These are phyloP conservation scores for Meleagris gallopavo DNA, from an alignment of 2,113 vertebrate genomes.

Conservation along the genomic window DNA sequence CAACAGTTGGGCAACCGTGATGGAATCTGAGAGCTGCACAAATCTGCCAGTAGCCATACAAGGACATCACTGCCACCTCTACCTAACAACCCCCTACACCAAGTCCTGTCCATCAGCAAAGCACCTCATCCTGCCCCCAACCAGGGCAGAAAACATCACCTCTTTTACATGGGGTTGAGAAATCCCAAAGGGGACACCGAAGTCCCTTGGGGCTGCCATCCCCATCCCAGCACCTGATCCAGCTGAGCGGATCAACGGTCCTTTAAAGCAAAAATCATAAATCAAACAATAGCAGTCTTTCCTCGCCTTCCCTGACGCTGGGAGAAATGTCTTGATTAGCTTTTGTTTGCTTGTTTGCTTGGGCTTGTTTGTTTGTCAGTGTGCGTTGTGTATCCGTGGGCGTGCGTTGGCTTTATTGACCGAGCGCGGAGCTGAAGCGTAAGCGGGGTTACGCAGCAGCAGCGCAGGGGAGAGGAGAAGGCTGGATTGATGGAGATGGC, in stretches of 20 bases:
- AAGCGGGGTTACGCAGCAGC: not conserved
- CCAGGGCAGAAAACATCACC: not conserved
- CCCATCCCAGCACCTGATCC: accelerated
- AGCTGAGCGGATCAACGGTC: accelerated
- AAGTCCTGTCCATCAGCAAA: not conserved
- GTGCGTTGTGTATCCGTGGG: not conserved
- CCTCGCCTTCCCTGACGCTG: accelerated
- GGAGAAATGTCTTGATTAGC: not conserved
- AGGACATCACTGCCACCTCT: not conserved
- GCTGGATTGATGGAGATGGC: not conserved
- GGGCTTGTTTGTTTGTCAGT: conserved; percentile 24
- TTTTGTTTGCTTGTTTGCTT: conserved; percentile 10
- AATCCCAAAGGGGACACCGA: not conserved
- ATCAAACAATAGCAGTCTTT: not conserved
- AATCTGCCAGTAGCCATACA: not conserved
- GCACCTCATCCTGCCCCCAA: no score
- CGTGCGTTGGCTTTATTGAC: conserved; percentile 19
- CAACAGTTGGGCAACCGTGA: not conserved
- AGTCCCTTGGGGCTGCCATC: not conserved
- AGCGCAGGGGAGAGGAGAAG: not conserved
- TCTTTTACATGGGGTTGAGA: not conserved
- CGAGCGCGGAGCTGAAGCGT: accelerated
- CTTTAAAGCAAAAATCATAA: not conserved
- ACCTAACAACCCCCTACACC: accelerated
- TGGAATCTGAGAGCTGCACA: not conserved